Base-by-base conservation (phyloP, 2,888 invertebrate genomes). In the Macrosoma leucophasiata region DNA sequence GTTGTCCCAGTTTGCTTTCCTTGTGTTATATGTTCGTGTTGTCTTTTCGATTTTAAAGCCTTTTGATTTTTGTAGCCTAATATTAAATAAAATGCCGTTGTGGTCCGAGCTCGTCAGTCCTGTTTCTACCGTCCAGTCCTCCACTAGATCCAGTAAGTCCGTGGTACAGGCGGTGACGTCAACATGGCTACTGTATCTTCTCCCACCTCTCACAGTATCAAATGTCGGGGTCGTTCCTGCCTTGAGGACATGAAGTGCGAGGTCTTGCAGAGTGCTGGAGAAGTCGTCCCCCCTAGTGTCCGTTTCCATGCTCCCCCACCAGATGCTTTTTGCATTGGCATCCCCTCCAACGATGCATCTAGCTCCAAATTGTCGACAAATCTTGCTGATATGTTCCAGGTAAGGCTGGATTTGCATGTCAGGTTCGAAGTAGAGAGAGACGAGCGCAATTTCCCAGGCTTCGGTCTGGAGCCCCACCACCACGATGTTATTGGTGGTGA, bases 401-500 rank as follows among this genome's bases (percentile, higher is more conserved):
- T 22, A 22, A 3, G 22, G 22, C 12, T 11, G 12, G 4, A 22
- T 22, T 4, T 11, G 22, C 8, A 2, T 11, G 12, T 22, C 22
- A 2, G 22, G 22, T 22, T 22, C 22, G 8, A 22, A 11, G 12
- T 22, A 22, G 22, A 7, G 13, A 2, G 22, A 22, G 3, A 22
- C 12, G 1, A 22, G 6, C 5, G 8, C 8, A 3, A 22, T 12
- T 11, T 22, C 12, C 22, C 22, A 22, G 2, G 22, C 5, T 8
- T 8, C 2, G 3, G 22, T 22, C 13, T 8, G 4, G 3, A 22
- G 11, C 1, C 11, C 8, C 1, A 32, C 52, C 0, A 47, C 51
- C 2, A 41, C 48, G 4, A 41, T 42, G 1, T 33, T 57, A 8
- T 52, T 48, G 2, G 55, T 48, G 0, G 39, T 38, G 5, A 52